Percentiles rank a stretch among this genome's conserved stretches.
Evolutionary conservation across 2,113 vertebrate genomes (phyloP).

Genomic region (Cercopithecus mona): DNA sequence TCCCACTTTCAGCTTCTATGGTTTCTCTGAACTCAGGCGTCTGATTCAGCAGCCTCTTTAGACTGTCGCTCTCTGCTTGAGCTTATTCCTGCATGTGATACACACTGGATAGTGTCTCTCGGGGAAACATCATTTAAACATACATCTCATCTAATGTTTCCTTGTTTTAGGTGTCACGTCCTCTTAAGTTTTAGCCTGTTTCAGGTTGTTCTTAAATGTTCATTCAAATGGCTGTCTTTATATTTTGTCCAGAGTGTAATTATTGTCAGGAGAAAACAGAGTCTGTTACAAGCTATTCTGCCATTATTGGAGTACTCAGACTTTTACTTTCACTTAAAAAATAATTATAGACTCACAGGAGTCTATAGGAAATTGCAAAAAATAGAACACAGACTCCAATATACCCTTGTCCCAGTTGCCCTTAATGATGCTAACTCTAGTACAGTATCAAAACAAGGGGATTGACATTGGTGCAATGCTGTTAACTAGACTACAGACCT

Average conservation of each 20-base stretch:
- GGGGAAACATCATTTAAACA: background rate
- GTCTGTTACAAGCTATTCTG: background rate
- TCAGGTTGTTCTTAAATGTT: background rate
- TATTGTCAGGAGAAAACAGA: background rate
- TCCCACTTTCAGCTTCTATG: background rate
- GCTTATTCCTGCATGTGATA: background rate
- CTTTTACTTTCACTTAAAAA: slow-evolving; percentile 20
- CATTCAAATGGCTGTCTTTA: background rate
- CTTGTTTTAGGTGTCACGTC: background rate
- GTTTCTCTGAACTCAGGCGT: background rate
- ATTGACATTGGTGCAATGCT: background rate
- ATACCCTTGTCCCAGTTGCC: background rate
- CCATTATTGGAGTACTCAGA: background rate
- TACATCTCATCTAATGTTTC: no score
- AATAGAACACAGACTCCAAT: background rate
- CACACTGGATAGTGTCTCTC: background rate
- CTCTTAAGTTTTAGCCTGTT: background rate
- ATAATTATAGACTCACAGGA: background rate
- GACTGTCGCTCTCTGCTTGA: background rate
- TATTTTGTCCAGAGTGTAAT: background rate
- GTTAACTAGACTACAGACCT: background rate
- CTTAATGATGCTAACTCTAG: background rate
- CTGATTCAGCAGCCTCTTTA: background rate
- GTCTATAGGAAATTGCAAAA: background rate
- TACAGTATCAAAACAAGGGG: background rate